These are phyloP conservation scores for Nilaparvata lugens DNA, from an alignment of 1,140 invertebrate species.

Conservation along the genomic window DNA sequence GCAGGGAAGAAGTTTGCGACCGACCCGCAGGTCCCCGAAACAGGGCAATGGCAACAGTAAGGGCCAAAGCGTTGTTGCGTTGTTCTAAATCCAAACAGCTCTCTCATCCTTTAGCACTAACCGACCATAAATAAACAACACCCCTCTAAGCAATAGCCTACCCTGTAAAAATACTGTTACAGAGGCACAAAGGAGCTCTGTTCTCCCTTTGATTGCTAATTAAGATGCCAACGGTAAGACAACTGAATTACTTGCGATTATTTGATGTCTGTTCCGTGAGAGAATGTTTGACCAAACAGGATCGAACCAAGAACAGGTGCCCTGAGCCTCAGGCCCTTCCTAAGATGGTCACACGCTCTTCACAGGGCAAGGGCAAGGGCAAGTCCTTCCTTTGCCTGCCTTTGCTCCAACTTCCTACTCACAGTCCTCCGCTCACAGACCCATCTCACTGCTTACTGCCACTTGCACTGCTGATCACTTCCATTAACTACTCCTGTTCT, in stretches of 20 bases:
- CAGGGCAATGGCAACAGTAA: neutral
- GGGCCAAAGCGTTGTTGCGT: slow-evolving; percentile 12
- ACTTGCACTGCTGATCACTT: too few relatives aligned
- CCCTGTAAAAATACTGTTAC: too few relatives aligned
- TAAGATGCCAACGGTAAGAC: slow-evolving; percentile 14
- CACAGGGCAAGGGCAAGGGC: too few relatives aligned
- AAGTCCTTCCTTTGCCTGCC: too few relatives aligned
- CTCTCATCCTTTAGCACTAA: slow-evolving; percentile 16
- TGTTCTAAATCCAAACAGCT: slow-evolving; percentile 15
- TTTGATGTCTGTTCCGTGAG: neutral
- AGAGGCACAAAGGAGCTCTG: slow-evolving; percentile 3
- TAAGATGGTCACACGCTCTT: too few relatives aligned
- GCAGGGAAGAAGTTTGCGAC: neutral
- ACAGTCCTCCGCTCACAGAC: too few relatives aligned
- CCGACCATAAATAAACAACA: slow-evolving; percentile 17
- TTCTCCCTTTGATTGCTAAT: slow-evolving; percentile 15
- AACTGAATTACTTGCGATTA: slow-evolving; percentile 18
- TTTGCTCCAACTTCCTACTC: neutral
- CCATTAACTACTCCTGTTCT: too few relatives aligned
- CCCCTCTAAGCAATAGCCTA: neutral
- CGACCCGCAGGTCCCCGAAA: neutral
- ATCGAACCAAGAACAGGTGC: neutral
- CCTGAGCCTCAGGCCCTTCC: too few relatives aligned
- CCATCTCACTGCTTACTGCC: too few relatives aligned
- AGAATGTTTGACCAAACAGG: slow-evolving; percentile 7